These are phyloP conservation scores for Troides aeacus DNA, from an alignment of 2,888 invertebrate species.

Conservation along the genomic window DNA sequence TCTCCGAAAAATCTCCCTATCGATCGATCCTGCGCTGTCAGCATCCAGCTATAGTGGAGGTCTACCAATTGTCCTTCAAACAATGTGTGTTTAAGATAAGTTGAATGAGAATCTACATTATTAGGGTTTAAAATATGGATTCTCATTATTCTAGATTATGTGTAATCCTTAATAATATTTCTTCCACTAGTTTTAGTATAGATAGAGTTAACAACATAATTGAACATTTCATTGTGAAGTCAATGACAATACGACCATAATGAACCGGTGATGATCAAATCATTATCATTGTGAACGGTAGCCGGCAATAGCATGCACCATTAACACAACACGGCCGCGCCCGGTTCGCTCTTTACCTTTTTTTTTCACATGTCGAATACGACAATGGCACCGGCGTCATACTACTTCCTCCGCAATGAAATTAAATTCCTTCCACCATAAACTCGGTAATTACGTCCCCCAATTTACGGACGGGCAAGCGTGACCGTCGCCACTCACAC, in stretches of 20 bases:
- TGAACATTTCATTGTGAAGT: no score
- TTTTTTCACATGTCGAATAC: slow-evolving; percentile 22
- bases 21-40: no score
- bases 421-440: slow-evolving; percentile 56
- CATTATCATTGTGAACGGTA: neutral
- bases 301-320: slow-evolving; percentile 12
- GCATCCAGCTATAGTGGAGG: no score
- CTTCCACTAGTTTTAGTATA: no score
- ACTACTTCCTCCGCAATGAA: slow-evolving; percentile 55
- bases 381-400: slow-evolving; percentile 40
- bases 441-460: slow-evolving; percentile 56
- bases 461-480: slow-evolving; percentile 61
- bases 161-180: no score
- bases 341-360: neutral
- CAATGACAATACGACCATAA: neutral
- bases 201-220: no score
- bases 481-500: slow-evolving; percentile 45
- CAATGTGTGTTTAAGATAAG: no score
- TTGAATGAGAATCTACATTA: no score
- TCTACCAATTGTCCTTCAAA: no score
- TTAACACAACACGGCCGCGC: slow-evolving; percentile 11
- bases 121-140: no score
- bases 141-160: no score
- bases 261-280: neutral
- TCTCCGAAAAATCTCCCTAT: no score